Evolutionary conservation across 2,797 vertebrate genomes (phyloP), one percentile per base, ranked within the genome.

Genomic region (Sarcophilus harrisii): DNA sequence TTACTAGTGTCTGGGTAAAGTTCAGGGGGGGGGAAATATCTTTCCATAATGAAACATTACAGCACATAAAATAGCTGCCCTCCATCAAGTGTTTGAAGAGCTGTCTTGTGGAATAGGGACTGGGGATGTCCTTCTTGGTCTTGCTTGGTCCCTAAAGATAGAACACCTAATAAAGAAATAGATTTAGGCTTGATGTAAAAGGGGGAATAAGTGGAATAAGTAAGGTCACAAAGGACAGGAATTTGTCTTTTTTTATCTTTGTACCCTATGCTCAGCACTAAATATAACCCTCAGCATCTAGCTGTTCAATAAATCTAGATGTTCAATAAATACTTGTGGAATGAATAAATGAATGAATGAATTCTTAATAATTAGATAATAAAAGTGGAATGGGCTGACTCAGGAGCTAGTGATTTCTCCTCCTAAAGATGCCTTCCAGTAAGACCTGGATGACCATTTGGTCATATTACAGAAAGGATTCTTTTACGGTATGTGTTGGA

Each of bases 1-100:
- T 95, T 32, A 73, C 21, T 91, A 10, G n/a, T 81, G 2, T 38
- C 32, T 73, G n/a, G 66, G 66, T 0, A 24, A 4, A 10, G n/a
- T 94, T 93, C 60, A 95, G 96, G 0, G 29, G 90, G 32, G 1
- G 52, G 27, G 87, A 13, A 55, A 54, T 95, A n/a, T 55, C 59
- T 92, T 45, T 90, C 60, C 90, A 92, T 90, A 0, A 4, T 11
- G 93, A 96, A 97, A 92, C 95, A 58, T 60, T 89, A 24, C 49
- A 92, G 87, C 93, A 24, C 28, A 93, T 94, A 92, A 97, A 93
- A 96, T 93, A 81, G 5, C n/a, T 24, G n/a, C 66, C n/a, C 18
- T 81, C 66, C 6, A 32, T 32, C 16, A 81, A 45, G 2, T 0
- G 0, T 18, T 45, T 45, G n/a, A 81, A 81, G 66, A 38, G 2